Percentiles rank a stretch among this genome's conserved stretches.
Evolutionary conservation across 1,140 invertebrate genomes (phyloP).

Genomic region (Theocolax elegans): DNA sequence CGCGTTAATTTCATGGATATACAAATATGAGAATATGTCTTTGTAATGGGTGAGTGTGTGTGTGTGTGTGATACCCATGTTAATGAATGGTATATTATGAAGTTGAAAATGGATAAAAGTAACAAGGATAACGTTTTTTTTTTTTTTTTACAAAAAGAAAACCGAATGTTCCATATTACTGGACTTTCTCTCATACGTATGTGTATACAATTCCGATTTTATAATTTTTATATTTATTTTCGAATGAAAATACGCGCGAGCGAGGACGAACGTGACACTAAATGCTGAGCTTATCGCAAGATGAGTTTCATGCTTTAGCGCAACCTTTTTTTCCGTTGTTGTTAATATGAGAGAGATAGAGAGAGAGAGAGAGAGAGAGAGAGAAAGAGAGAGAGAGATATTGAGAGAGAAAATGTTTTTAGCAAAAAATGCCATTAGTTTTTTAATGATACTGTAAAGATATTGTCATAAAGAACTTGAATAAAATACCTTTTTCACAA

Average conservation of each 20-base stretch:
- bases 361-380: too few species aligned
- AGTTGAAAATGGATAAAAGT: neutral
- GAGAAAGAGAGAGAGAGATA: too few species aligned
- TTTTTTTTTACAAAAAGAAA: constrained; percentile 3
- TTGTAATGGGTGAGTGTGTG: neutral
- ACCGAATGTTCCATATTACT: neutral
- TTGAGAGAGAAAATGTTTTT: constrained; percentile 19
- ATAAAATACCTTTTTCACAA: too few species aligned
- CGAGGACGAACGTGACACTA: constrained; percentile 2
- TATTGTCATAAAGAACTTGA: too few species aligned
- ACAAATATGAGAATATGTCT: constrained; percentile 4
- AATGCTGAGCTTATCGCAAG: constrained; percentile 1
- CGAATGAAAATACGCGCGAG: neutral
- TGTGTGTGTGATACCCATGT: neutral
- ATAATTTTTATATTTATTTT: neutral
- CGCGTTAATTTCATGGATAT: constrained; percentile 13
- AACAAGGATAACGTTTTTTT: neutral
- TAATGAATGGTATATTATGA: neutral
- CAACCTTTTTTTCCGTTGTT: neutral
- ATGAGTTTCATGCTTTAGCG: neutral
- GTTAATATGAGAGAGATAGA: too few species aligned
- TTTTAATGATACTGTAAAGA: neutral
- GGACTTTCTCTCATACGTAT: neutral
- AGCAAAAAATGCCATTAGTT: neutral
- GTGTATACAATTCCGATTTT: too few species aligned